Evolutionary conservation across 2,888 invertebrate species (phyloP), one percentile per base, ranked within the genome.

Genomic region (Linnaemya tessellans): DNA sequence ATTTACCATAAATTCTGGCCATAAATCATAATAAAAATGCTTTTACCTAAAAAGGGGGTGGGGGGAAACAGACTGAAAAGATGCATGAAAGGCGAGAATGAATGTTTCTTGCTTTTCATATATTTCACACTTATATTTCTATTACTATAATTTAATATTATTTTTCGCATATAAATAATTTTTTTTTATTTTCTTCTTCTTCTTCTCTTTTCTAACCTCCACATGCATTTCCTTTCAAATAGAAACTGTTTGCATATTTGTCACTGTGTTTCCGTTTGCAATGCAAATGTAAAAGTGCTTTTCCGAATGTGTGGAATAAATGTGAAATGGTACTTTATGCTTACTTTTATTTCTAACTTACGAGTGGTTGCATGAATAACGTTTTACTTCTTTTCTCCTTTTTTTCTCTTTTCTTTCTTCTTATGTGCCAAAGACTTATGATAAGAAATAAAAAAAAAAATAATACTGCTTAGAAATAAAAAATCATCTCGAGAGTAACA

Each of bases 211-310:
- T 20, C 18, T 15, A 56, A 43, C 35, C 62, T 74, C 18, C 56
- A 35, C 43, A 77, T 77, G 65, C 62, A 62, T 11, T 58, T 83
- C 51, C 60, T 77, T 79, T 64, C 43, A 1, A 43, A 79, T 30
- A 38, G 74, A 41, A 64, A 74, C 67, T 68, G 79, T 74, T 74
- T 84, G 73, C 74, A 84, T 70, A 84, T 84, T 84, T 84, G 83
- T 79, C 83, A 84, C 46, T 41, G 38, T 74, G 74, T 84, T 68
- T 84, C 83, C 83, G 60, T 56, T 80, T 64, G 38, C 11, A 54
- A 71, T 68, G 54, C 41, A 41, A 75, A 75, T 35, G 68, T 35
- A 67, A 58, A 67, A 67, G n/a, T 51, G 54, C 15, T 38, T 38
- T 18, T 0, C 18, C 25, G 51, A 41, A 25, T 54, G 51, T 65